phyloP scores from a whole-genome alignment of 64 coral and sea anemone genomes.

The Montipora efflorescens region DNA sequence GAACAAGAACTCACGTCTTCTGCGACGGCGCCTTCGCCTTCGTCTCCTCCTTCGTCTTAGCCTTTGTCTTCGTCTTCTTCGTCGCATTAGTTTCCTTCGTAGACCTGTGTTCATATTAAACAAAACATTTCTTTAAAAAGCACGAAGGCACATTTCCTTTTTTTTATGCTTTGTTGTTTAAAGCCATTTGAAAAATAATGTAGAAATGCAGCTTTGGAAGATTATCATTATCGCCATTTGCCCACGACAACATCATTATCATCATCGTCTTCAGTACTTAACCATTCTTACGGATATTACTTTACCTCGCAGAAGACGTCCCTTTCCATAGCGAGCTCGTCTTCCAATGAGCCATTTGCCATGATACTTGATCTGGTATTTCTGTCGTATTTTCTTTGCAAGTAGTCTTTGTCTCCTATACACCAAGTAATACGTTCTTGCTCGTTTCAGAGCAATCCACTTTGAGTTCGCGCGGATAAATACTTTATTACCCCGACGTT shows the following conservation, averaged over 20 bases:
- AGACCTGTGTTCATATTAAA: no score
- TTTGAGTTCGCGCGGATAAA: neutral
- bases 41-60: no score
- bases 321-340: neutral
- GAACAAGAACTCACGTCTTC: no score
- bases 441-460: neutral
- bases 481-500: neutral
- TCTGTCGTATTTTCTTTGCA: constrained; percentile 7
- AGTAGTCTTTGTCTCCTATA: neutral
- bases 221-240: neutral
- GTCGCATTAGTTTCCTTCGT: no score
- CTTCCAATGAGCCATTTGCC: neutral
- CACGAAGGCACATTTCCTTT: no score
- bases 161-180: no score
- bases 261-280: neutral
- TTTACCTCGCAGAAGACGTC: neutral
- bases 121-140: no score
- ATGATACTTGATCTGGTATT: neutral
- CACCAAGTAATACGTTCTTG: neutral
- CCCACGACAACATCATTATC: neutral
- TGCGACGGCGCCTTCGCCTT: no score
- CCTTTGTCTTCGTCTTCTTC: neutral
- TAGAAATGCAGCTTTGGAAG: no score
- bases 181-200: no score
- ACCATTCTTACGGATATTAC: neutral